Base-by-base conservation (phyloP, 2,888 invertebrate species). In the Mimumesa dahlbomi region DNA sequence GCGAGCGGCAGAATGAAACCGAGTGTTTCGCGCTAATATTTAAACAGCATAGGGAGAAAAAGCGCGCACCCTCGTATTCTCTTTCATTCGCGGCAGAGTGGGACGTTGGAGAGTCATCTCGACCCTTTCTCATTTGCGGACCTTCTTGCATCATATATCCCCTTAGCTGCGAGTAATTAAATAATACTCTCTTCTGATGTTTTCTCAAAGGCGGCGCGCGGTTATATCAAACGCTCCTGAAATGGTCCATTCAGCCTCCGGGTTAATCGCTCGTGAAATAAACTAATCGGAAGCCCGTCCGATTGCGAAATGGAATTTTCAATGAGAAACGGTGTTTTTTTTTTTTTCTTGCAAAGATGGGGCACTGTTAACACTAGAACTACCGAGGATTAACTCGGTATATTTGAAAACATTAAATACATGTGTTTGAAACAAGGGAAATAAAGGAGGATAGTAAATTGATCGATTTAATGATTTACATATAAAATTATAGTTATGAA, bases 41-140 rank as follows among this genome's bases (percentile, higher is more conserved):
- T 57, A 62, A 62, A 62, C 49, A 62, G n/a, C 34, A 62, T 36
- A 53, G 29, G 14, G 25, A 52, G 45, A 65, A 49, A 63, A 63
- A 40, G 43, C 48, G 46, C 34, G 38, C 48, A 38, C 48, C 58
- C 34, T n/a, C 2, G 34, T n/a, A n/a, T 34, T 34, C 34, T 3
- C 34, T 59, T 63, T 22, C 34, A 58, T 34, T 63, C 40, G 25
- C 40, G n/a, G 48, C 25, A 14, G 57, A 56, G 45, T 25, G 45
- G 36, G 36, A 13, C 46, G 31, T 9, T 36, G 58, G n/a, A n/a
- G n/a, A 46, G 25, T 62, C 56, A 46, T 62, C 62, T 62, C 38
- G 62, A 57, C 46, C 45, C 29, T 62, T 25, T 57, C 45, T 57
- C 57, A 46, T 58, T 62, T 62, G 58, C 46, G 57, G 43, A 46